Percentiles rank a stretch among this genome's conserved stretches.
phyloP scores from a whole-genome alignment of 2,113 vertebrate species.

The Silurus glanis region DNA sequence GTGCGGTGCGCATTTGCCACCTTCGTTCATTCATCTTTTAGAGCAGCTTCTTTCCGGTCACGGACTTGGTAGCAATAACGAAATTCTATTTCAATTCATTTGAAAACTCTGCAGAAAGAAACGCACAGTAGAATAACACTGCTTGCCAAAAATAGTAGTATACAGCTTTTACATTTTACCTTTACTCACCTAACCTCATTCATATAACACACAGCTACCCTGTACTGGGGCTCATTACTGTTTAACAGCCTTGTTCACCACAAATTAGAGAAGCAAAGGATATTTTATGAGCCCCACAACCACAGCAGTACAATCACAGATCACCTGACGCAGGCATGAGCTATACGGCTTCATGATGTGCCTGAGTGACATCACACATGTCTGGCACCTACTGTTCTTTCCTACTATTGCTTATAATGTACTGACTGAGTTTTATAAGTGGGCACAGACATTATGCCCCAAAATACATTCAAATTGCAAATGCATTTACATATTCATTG shows the following conservation, averaged over 20 bases:
- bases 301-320: neutral
- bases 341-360: neutral
- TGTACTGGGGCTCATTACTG: neutral
- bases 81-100: neutral
- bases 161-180: neutral
- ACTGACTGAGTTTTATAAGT: neutral
- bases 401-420: neutral
- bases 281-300: neutral
- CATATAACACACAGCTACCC: neutral
- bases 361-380: slow-evolving; percentile 1
- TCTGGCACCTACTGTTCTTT: neutral
- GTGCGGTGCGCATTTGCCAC: neutral
- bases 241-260: neutral
- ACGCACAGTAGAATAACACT: neutral
- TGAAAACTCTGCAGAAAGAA: neutral
- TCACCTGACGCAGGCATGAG: neutral
- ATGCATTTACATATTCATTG: neutral
- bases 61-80: neutral
- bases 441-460: neutral
- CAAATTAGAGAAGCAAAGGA: neutral
- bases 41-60: neutral
- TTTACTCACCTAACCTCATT: neutral
- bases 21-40: neutral
- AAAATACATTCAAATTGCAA: neutral
- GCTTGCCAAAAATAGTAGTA: neutral